phyloP scores from a whole-genome alignment of 2,113 vertebrate species.

The Sebastes fasciatus region DNA sequence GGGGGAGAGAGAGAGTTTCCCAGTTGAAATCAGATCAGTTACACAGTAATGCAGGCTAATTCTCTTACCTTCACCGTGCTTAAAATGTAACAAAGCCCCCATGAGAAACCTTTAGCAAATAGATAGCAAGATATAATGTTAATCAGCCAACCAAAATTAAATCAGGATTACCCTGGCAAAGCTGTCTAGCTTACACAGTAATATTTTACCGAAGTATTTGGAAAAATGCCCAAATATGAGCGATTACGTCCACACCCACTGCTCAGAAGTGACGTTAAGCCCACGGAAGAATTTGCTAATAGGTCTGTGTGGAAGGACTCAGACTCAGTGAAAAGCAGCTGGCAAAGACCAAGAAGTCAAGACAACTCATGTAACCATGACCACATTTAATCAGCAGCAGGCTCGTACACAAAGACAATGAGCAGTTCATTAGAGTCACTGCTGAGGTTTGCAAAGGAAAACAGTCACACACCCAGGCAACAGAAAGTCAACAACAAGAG shows the following conservation, averaged over 20 bases:
- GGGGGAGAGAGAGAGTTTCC: slow-evolving; percentile 13
- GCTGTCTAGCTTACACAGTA: slow-evolving; percentile 54
- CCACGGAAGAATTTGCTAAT: slow-evolving; percentile 78
- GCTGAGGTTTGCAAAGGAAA: slow-evolving; percentile 65
- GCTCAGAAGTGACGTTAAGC: slow-evolving; percentile 79
- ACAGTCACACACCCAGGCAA: slow-evolving; percentile 57
- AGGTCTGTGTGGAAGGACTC: slow-evolving; percentile 70
- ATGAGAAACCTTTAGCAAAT: slow-evolving; percentile 64
- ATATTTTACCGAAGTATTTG: slow-evolving; percentile 75
- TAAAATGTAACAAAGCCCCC: slow-evolving; percentile 65
- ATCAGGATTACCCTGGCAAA: slow-evolving; percentile 75
- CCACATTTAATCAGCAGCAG: slow-evolving; percentile 75
- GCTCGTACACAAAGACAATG: slow-evolving; percentile 72
- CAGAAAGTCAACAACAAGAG: slow-evolving; percentile 33
- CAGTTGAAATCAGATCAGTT: slow-evolving; percentile 71
- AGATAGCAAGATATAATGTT: slow-evolving; percentile 68
- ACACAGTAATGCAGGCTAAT: slow-evolving; percentile 54
- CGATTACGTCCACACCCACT: slow-evolving; percentile 63
- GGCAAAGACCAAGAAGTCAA: slow-evolving; percentile 68
- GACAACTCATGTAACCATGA: slow-evolving; percentile 75
- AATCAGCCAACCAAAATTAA: slow-evolving; percentile 77
- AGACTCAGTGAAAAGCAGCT: slow-evolving; percentile 62
- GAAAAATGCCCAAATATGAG: slow-evolving; percentile 74
- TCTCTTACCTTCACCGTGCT: slow-evolving; percentile 55
- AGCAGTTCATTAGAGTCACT: slow-evolving; percentile 72